Evolutionary conservation across 2,888 invertebrate species (phyloP).

Genomic region (Willowsia nigromaculata): DNA sequence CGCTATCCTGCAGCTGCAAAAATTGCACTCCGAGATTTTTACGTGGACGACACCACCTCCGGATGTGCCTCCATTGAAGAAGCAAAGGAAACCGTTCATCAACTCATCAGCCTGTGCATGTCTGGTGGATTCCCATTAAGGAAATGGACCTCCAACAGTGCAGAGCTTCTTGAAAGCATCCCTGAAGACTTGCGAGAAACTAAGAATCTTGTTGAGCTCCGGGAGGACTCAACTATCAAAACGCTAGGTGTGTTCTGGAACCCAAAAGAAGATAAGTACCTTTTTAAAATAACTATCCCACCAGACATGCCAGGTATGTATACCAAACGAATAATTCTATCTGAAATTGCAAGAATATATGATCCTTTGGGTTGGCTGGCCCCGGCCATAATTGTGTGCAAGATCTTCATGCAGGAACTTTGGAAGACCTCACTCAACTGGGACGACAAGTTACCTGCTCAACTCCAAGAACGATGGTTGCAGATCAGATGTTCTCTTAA

Average conservation of each 20-base stretch:
- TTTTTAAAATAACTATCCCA: background rate
- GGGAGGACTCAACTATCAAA: background rate
- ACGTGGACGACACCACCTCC: slow-evolving; percentile 79
- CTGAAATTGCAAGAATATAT: background rate
- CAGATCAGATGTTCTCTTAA: background rate
- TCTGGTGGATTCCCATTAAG: slow-evolving; percentile 12
- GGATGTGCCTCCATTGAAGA: slow-evolving; percentile 60
- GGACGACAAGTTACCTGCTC: background rate
- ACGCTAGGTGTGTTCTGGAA: slow-evolving; percentile 16
- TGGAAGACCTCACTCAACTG: background rate
- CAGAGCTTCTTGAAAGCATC: slow-evolving; percentile 19
- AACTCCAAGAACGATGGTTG: background rate
- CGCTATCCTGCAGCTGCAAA: slow-evolving; percentile 65
- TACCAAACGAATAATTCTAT: slow-evolving; percentile 75
- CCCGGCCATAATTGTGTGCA: slow-evolving; percentile 72
- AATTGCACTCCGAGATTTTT: slow-evolving; percentile 77
- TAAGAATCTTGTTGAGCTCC: background rate
- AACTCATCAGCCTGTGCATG: slow-evolving; percentile 61
- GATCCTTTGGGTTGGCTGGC: background rate
- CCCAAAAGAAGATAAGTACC: background rate
- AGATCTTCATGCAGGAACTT: slow-evolving; percentile 72
- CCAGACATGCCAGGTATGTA: background rate
- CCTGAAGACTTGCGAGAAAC: slow-evolving; percentile 46
- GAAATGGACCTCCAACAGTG: slow-evolving; percentile 52
- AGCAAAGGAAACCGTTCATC: slow-evolving; percentile 62